A percentile compares a stretch with the other conserved stretches of the same genome.
Conservation (phyloP, 2,888 invertebrate species). For the Gandaritis pyraliata region DNA sequence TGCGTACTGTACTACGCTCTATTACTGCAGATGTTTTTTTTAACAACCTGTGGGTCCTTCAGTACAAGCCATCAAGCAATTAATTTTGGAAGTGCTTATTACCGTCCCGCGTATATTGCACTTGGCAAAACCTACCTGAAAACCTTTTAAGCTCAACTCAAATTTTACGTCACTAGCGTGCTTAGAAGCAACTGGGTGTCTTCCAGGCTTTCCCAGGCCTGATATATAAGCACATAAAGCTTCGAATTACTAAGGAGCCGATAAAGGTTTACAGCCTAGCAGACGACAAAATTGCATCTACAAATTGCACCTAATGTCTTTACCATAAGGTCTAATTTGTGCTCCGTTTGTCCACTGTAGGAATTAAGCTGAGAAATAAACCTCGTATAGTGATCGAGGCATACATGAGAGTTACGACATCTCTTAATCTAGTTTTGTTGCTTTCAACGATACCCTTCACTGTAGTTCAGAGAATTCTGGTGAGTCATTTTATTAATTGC, state of each 20-base stretch:
- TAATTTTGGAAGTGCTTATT: no score
- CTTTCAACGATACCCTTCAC: conserved; percentile 40
- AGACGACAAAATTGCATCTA: conserved; percentile 15
- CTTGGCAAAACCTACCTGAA: conserved; percentile 25
- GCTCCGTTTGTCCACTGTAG: conserved; percentile 8
- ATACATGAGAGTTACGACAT: conserved; percentile 42
- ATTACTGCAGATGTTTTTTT: no score
- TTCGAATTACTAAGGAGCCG: conserved; percentile 54
- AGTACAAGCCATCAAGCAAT: no score
- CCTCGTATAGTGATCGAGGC: conserved; percentile 40
- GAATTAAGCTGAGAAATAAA: conserved; percentile 11
- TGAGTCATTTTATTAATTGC: conserved; percentile 30
- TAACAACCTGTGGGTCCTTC: no score
- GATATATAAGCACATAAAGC: conserved; percentile 52
- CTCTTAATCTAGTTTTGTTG: conserved; percentile 45
- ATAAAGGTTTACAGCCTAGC: conserved; percentile 53
- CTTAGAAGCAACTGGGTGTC: conserved; percentile 33
- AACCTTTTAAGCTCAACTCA: conserved; percentile 35
- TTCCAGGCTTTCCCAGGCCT: conserved; percentile 41
- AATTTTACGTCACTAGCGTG: conserved; percentile 38
- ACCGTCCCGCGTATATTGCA: conserved; percentile 26
- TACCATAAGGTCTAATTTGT: conserved; percentile 30
- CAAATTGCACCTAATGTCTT: conserved; percentile 7
- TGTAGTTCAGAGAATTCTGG: conserved; percentile 31
- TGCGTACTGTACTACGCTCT: no score